Conservation (phyloP, 2,888 invertebrate genomes). For the Azorinus chamasolen region DNA sequence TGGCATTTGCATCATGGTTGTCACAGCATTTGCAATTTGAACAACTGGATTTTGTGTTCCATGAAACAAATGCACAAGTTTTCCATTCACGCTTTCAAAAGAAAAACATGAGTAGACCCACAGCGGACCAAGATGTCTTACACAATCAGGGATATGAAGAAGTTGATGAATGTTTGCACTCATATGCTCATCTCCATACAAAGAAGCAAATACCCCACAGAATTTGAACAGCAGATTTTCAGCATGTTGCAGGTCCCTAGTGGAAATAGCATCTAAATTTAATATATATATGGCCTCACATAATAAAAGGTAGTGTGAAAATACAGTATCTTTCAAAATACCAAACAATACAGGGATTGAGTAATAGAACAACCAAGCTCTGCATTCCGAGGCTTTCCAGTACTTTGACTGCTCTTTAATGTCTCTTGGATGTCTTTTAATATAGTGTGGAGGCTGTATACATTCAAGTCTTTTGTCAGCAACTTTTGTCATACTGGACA, state of each 20-base stretch:
- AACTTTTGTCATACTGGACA: conserved; percentile 18
- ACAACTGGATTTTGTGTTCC: conserved; percentile 44
- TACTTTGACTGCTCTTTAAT: conserved; percentile 47
- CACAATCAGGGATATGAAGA: conserved; percentile 41
- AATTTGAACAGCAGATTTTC: conserved; percentile 42
- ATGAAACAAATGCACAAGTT: conserved; percentile 48
- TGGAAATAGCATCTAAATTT: conserved; percentile 40
- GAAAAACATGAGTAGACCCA: conserved; percentile 57
- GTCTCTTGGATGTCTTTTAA: conserved; percentile 36
- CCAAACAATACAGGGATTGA: conserved; percentile 51
- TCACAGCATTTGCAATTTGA: conserved; percentile 48
- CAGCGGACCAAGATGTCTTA: conserved; percentile 45
- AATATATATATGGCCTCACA: conserved; percentile 49
- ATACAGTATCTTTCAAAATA: conserved; percentile 25
- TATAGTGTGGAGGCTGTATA: conserved; percentile 50
- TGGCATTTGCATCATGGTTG: conserved; percentile 40
- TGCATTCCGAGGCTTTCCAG: conserved; percentile 57
- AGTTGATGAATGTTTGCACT: conserved; percentile 54
- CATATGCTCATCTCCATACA: conserved; percentile 59
- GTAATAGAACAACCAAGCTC: conserved; percentile 53
- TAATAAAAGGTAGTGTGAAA: conserved; percentile 46
- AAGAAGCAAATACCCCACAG: conserved; percentile 27
- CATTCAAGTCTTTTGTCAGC: conserved; percentile 20
- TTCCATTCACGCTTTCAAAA: conserved; percentile 57
- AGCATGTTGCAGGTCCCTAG: conserved; percentile 18